Conservation (phyloP, 2,888 invertebrate species). For the Zaprionus obscuricornis region DNA sequence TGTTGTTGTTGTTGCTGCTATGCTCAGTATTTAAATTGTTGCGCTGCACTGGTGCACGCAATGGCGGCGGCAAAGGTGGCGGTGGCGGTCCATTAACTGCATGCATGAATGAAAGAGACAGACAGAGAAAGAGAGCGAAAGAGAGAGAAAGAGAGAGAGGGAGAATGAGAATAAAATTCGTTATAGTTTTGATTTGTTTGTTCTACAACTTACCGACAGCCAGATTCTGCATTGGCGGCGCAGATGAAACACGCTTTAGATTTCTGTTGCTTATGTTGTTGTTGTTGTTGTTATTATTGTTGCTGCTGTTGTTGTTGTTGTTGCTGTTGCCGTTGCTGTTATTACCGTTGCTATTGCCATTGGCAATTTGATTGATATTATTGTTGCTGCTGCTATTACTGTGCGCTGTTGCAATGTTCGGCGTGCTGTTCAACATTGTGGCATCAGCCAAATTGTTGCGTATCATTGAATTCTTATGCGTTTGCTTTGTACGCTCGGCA, state of each 20-base stretch:
- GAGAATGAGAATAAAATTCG: too few species aligned
- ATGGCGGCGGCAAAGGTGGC: constrained; percentile 88
- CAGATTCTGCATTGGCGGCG: constrained; percentile 84
- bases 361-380: constrained; percentile 48
- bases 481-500: constrained; percentile 82
- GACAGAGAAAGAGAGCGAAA: background rate
- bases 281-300: constrained; percentile 41
- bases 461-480: constrained; percentile 81
- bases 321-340: constrained; percentile 29
- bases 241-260: constrained; percentile 86
- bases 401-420: constrained; percentile 53
- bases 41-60: constrained; percentile 82
- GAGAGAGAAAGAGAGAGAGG: background rate
- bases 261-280: constrained; percentile 77
- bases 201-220: constrained; percentile 74
- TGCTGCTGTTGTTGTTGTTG: constrained; percentile 76
- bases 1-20: constrained; percentile 23
- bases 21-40: constrained; percentile 59
- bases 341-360: constrained; percentile 74
- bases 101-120: background rate
- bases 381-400: constrained; percentile 32
- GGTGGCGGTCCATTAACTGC: constrained; percentile 86
- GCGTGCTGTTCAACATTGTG: constrained; percentile 38
- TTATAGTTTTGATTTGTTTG: too few species aligned
- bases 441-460: constrained; percentile 78